These are phyloP conservation scores for Actinia tenebrosa DNA, from an alignment of 64 coral and sea anemone genomes.

Conservation along the genomic window DNA sequence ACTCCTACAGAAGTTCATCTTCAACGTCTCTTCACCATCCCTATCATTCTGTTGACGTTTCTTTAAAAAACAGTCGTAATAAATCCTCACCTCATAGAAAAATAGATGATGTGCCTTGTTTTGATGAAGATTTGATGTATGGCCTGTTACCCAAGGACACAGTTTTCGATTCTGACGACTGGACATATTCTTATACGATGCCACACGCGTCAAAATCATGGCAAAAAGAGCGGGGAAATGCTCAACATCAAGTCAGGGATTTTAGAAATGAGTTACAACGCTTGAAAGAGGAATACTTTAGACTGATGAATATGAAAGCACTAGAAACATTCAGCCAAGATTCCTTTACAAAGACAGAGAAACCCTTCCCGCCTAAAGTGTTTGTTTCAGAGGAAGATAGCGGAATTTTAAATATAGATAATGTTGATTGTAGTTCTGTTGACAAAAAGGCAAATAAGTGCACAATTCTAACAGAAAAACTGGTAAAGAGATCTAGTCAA, in stretches of 20 bases:
- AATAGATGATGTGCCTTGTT: too few species aligned
- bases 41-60: too few species aligned
- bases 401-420: too few species aligned
- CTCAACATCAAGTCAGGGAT: neutral
- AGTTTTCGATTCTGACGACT: neutral
- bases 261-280: neutral
- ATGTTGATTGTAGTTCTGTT: neutral
- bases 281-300: constrained; percentile 19
- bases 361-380: neutral
- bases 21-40: neutral
- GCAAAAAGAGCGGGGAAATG: constrained; percentile 21
- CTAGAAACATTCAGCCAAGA: neutral
- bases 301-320: neutral
- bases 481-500: neutral
- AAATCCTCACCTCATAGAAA: too few species aligned
- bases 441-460: neutral
- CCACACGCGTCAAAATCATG: constrained; percentile 6
- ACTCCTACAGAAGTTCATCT: neutral
- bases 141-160: neutral
- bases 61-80: too few species aligned
- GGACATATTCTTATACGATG: neutral
- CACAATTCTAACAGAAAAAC: neutral
- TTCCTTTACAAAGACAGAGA: too few species aligned
- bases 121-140: too few species aligned
- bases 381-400: neutral